Base-by-base conservation (phyloP, 2,888 invertebrate species). In the Philhelius pedissequus region DNA sequence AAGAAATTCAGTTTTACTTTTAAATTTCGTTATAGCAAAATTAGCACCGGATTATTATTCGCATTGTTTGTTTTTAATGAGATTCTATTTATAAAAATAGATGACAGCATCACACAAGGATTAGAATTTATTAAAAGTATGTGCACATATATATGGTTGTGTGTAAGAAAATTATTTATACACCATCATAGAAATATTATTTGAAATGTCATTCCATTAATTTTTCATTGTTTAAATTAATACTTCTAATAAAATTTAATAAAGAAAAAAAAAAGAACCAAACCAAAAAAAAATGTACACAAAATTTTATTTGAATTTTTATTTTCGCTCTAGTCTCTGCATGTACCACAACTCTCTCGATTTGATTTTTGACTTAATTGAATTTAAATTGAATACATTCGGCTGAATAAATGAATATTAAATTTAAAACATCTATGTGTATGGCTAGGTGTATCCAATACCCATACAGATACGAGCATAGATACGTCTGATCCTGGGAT, bases 361-460 rank as follows among this genome's bases (percentile, higher is more conserved):
- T 75, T 56, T 75, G 66, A 68, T 75, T 75, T 48, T 30, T 58
- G 75, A 75, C 75, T 75, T 75, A 75, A 75, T 75, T 75, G 75
- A 75, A 75, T 75, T 75, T 75, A 75, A 75, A 75, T 75, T 58
- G 75, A 75, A 75, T 68, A 75, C 75, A 68, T 68, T 75, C 68
- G 48, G 45, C 48, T 75, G 75, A 75, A 75, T 68, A 75, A 75
- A 75, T 75, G 75, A 75, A 75, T 66, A 75, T 75, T 75, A 75
- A 75, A 75, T 75, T 68, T 58, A 66, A 38, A 75, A 66, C 64
- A 20, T 13, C 38, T 38, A 64, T 32, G 32, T 32, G 6, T 60
- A 43, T 15, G 18, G 18, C 15, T 8, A 5, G 9, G 1, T 30
- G 3, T 13, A 22, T 13, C n/a, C n/a, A n/a, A n/a, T n/a, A n/a